Conservation (phyloP, 2,888 invertebrate species). For the Rhagonycha lutea region DNA sequence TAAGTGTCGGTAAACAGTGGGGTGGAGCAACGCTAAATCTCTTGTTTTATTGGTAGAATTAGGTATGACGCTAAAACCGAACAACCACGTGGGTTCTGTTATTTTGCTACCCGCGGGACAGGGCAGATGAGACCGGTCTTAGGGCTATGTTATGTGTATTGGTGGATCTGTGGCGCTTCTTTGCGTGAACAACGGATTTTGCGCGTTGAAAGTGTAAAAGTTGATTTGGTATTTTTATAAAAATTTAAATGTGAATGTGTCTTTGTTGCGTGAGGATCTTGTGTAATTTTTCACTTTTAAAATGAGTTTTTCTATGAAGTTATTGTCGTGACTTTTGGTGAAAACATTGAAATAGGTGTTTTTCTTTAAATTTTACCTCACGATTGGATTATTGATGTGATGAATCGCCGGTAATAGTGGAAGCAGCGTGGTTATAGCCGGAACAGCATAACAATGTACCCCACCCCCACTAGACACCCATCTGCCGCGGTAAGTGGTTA, state of each 20-base stretch:
- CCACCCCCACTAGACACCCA: slow-evolving; percentile 77
- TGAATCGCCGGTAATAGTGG: slow-evolving; percentile 40
- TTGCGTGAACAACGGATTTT: slow-evolving; percentile 46
- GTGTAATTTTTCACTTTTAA: slow-evolving; percentile 16
- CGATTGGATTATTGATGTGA: slow-evolving; percentile 32
- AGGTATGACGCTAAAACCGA: slow-evolving; percentile 45
- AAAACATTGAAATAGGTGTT: slow-evolving; percentile 14
- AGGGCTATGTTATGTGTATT: slow-evolving; percentile 38
- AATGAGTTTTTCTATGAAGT: slow-evolving; percentile 14
- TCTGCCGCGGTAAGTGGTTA: slow-evolving; percentile 70
- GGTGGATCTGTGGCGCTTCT: slow-evolving; percentile 35
- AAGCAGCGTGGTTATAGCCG: slow-evolving; percentile 36
- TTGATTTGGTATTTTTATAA: slow-evolving; percentile 36
- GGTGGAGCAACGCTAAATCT: slow-evolving; percentile 37
- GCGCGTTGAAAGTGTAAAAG: slow-evolving; percentile 41
- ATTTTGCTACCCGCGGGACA: slow-evolving; percentile 43
- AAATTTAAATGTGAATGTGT: slow-evolving; percentile 35
- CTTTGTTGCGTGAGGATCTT: slow-evolving; percentile 32
- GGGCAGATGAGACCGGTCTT: slow-evolving; percentile 44
- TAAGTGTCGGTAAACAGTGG: slow-evolving; percentile 34
- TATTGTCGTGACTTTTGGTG: slow-evolving; percentile 17
- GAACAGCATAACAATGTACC: slow-evolving; percentile 63
- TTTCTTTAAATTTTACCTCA: not conserved
- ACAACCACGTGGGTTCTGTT: slow-evolving; percentile 50
- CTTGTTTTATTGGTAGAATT: slow-evolving; percentile 35